These are phyloP conservation scores for Sericinus montela DNA, from an alignment of 2,888 invertebrate species.

Conservation along the genomic window DNA sequence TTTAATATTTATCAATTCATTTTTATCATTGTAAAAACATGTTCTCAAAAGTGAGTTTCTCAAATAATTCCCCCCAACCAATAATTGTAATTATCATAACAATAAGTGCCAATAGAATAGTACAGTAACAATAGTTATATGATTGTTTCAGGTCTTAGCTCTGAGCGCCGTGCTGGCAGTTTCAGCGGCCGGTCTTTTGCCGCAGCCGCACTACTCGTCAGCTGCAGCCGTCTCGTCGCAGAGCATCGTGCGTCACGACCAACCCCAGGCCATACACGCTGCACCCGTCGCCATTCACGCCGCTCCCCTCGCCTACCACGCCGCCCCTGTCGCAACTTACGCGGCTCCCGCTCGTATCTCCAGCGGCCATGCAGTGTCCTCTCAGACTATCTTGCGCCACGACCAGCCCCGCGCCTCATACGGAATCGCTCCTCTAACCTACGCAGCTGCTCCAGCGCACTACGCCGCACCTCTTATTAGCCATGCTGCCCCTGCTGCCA, in stretches of 20 bases:
- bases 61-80: too few relatives aligned
- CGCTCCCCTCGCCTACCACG: conserved; percentile 28
- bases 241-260: conserved; percentile 54
- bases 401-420: conserved; percentile 41
- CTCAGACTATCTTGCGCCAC: conserved; percentile 31
- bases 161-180: conserved; percentile 50
- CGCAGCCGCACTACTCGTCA: conserved; percentile 52
- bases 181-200: conserved; percentile 50
- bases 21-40: conserved; percentile 43
- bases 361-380: conserved; percentile 20
- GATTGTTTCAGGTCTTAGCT: conserved; percentile 39
- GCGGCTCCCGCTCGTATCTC: conserved; percentile 17
- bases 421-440: conserved; percentile 36
- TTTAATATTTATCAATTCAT: conserved; percentile 45
- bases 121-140: not conserved
- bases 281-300: conserved; percentile 34
- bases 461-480: conserved; percentile 33
- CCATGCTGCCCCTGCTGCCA: conserved; percentile 36
- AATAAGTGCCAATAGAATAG: too few relatives aligned
- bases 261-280: conserved; percentile 29
- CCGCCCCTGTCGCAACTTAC: conserved; percentile 22
- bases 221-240: conserved; percentile 57
- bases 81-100: too few relatives aligned
- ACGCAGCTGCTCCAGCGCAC: conserved; percentile 30
- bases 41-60: conserved; percentile 49